These are phyloP conservation scores for Gopherus evgoodei DNA, from an alignment of 2,113 vertebrate species.

Conservation along the genomic window DNA sequence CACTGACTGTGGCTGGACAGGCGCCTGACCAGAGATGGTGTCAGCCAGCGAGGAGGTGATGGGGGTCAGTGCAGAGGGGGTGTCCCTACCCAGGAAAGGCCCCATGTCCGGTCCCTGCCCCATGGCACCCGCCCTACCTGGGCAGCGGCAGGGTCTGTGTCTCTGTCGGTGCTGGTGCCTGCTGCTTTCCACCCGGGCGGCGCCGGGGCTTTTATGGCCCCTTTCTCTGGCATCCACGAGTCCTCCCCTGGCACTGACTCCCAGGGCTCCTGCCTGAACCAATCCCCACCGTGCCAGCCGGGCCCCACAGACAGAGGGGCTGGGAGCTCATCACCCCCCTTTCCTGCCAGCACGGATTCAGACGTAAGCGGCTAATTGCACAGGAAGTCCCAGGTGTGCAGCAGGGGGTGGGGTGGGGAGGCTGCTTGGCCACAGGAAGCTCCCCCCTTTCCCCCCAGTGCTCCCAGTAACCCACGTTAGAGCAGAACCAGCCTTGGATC, in stretches of 20 bases:
- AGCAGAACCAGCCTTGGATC: not conserved
- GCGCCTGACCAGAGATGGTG: too few relatives aligned
- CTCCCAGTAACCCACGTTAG: too few relatives aligned
- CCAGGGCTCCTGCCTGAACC: not conserved
- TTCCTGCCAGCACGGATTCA: not conserved
- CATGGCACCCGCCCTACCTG: not conserved
- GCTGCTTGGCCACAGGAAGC: too few relatives aligned
- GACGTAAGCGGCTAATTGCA: not conserved
- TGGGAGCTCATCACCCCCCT: not conserved
- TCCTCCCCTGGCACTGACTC: not conserved
- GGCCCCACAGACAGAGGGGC: too few relatives aligned
- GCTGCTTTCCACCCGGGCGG: accelerated
- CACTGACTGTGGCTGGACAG: not conserved
- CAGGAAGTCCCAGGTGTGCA: not conserved
- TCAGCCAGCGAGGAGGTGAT: not conserved
- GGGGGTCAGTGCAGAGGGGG: not conserved
- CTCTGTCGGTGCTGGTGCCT: not conserved
- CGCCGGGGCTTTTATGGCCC: not conserved
- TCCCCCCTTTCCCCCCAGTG: not conserved
- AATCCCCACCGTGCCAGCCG: not conserved
- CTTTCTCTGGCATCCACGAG: not conserved
- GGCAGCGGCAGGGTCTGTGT: not conserved
- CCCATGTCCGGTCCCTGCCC: too few relatives aligned
- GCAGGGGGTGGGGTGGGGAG: too few relatives aligned
- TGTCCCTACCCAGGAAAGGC: not conserved